Evolutionary conservation across 2,797 vertebrate genomes (phyloP).

Genomic region (Sebastes kiyomatsui): DNA sequence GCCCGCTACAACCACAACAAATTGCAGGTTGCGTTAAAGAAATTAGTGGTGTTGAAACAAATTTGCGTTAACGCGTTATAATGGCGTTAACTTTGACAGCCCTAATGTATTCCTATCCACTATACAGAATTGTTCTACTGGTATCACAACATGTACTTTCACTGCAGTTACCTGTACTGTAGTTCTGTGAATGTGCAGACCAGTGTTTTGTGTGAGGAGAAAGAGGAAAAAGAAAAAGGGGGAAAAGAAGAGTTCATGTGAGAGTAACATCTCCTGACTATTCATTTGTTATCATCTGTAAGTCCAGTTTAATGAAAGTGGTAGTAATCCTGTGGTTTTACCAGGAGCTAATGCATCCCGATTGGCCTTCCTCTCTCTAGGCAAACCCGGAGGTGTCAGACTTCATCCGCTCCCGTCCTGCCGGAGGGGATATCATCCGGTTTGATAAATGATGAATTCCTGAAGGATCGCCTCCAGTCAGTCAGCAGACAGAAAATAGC

Average conservation of each 20-base stretch:
- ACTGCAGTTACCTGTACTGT: background rate
- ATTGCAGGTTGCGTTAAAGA: too few species aligned
- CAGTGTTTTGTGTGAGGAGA: background rate
- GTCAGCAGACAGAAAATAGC: slow-evolving; percentile 75
- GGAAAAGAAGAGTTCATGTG: background rate
- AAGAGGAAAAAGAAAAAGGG: background rate
- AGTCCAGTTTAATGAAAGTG: slow-evolving; percentile 61
- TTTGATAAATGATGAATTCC: slow-evolving; percentile 79
- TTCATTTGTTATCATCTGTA: slow-evolving; percentile 60
- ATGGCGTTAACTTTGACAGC: background rate
- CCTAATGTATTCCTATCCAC: background rate
- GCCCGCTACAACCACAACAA: too few species aligned
- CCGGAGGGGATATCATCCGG: slow-evolving; percentile 67
- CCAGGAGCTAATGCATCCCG: slow-evolving; percentile 49
- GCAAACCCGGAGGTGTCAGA: slow-evolving; percentile 71
- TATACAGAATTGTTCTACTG: background rate
- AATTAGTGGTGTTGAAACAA: too few species aligned
- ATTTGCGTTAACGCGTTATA: too few species aligned
- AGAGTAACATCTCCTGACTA: background rate
- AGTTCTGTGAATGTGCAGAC: background rate
- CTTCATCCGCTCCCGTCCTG: slow-evolving; percentile 61
- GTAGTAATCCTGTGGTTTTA: slow-evolving; percentile 45
- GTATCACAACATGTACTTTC: background rate
- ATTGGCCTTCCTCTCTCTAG: slow-evolving; percentile 57
- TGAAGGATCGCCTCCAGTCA: slow-evolving; percentile 76